Conservation (phyloP, 1,140 invertebrate genomes). For the Tetragonula clypearis region DNA sequence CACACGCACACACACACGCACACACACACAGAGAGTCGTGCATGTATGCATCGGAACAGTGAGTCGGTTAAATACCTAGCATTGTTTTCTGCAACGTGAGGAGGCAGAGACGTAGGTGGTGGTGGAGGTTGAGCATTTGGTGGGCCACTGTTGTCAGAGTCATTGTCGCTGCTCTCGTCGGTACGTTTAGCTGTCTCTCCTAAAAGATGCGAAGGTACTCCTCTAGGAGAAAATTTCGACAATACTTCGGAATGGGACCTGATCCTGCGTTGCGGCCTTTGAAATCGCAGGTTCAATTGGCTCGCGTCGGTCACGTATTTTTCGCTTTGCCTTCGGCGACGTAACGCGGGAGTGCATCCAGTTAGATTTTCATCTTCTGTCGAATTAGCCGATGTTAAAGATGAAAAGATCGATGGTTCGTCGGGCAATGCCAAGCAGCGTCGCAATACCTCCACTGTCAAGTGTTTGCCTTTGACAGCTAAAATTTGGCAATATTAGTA, state of each 20-base stretch:
- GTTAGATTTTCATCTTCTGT: constrained; percentile 79
- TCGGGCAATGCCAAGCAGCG: constrained; percentile 80
- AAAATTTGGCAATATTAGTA: constrained; percentile 76
- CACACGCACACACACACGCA: no score
- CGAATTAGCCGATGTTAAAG: constrained; percentile 78
- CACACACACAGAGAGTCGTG: no score
- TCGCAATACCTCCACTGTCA: constrained; percentile 71
- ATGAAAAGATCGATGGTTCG: constrained; percentile 70
- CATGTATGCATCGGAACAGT: no score
- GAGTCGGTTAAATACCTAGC: constrained; percentile 74
- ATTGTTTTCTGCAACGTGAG: constrained; percentile 78
- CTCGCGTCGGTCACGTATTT: constrained; percentile 89
- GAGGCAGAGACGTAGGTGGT: constrained; percentile 77
- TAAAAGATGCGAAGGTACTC: constrained; percentile 82
- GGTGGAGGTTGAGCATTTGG: constrained; percentile 74
- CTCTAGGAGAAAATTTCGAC: constrained; percentile 73
- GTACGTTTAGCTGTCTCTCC: constrained; percentile 75
- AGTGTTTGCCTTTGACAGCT: constrained; percentile 73
- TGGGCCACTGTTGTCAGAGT: constrained; percentile 79
- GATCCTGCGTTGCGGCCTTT: constrained; percentile 83
- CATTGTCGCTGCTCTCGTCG: constrained; percentile 81
- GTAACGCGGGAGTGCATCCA: constrained; percentile 85
- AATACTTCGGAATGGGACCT: constrained; percentile 74
- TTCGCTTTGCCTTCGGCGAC: constrained; percentile 86
- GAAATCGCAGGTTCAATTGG: constrained; percentile 88